These are phyloP conservation scores for Orthosia gothica DNA, from an alignment of 2,888 invertebrate genomes.

Conservation along the genomic window DNA sequence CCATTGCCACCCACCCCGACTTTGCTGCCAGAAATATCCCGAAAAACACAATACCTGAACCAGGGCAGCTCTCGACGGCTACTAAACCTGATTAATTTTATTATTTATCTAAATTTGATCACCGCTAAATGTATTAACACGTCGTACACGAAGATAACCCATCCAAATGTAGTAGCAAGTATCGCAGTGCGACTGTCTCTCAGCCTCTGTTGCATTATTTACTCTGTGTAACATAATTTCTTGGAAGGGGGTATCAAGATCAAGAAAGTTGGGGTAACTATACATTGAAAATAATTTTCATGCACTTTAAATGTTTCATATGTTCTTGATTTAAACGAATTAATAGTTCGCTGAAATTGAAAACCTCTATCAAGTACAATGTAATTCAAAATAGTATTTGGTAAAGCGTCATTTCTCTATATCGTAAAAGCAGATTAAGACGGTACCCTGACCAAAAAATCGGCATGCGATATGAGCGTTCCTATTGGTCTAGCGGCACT, in stretches of 20 bases:
- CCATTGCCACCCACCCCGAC: too few relatives aligned
- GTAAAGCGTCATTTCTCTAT: too few relatives aligned
- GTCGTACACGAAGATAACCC: background rate
- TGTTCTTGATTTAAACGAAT: background rate
- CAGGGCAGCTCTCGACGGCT: background rate
- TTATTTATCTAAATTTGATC: too few relatives aligned
- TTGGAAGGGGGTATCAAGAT: constrained; percentile 24
- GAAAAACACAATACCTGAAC: too few relatives aligned
- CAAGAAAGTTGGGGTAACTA: constrained; percentile 18
- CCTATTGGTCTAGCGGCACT: too few relatives aligned
- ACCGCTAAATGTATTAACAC: background rate
- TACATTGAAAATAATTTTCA: background rate
- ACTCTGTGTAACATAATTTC: background rate
- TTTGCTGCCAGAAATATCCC: too few relatives aligned
- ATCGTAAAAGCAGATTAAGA: too few relatives aligned
- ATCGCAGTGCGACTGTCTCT: background rate
- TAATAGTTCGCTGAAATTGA: too few relatives aligned
- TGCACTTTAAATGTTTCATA: background rate
- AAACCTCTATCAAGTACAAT: too few relatives aligned
- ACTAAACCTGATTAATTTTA: background rate
- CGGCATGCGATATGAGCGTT: too few relatives aligned
- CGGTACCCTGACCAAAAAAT: too few relatives aligned
- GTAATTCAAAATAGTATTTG: too few relatives aligned
- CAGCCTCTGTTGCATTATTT: constrained; percentile 23
- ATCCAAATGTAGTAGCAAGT: background rate